Percentiles rank a stretch among this genome's conserved stretches.
Conservation (phyloP, 2,888 invertebrate species). For the Dynastes grantii region DNA sequence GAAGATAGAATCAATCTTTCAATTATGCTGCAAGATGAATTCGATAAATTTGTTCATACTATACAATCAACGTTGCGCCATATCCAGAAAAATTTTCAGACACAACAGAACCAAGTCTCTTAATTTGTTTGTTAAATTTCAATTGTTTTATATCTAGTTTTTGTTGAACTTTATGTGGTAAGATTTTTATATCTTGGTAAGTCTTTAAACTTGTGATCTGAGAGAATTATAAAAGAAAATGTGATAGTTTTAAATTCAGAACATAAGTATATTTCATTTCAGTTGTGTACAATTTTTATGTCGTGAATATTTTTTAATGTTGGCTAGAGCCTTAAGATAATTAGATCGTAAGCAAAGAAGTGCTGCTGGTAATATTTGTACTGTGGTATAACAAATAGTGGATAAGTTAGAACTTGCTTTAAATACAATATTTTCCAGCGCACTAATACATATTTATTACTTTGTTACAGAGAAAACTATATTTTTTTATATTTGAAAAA, state of each 20-base stretch:
- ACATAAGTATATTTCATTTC: too few species aligned
- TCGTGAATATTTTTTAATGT: background rate
- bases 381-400: background rate
- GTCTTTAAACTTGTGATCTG: constrained; percentile 17
- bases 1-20: background rate
- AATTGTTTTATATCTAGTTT: background rate
- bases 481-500: constrained; percentile 27
- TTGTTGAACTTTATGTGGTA: background rate
- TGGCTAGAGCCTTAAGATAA: constrained; percentile 3
- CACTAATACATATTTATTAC: constrained; percentile 20
- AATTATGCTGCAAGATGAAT: constrained; percentile 2
- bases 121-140: constrained; percentile 12
- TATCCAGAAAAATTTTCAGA: constrained; percentile 5
- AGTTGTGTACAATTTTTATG: background rate
- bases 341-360: constrained; percentile 7
- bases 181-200: background rate
- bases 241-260: constrained; percentile 1
- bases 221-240: background rate
- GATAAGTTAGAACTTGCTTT: constrained; percentile 3
- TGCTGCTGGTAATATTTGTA: constrained; percentile 12
- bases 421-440: constrained; percentile 25
- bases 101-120: background rate
- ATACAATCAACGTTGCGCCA: background rate
- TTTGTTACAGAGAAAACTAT: constrained; percentile 29
- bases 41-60: constrained; percentile 1